Evolutionary conservation across 2,888 invertebrate species (phyloP), one percentile per base, ranked within the genome.

Genomic region (Drosophila yooni): DNA sequence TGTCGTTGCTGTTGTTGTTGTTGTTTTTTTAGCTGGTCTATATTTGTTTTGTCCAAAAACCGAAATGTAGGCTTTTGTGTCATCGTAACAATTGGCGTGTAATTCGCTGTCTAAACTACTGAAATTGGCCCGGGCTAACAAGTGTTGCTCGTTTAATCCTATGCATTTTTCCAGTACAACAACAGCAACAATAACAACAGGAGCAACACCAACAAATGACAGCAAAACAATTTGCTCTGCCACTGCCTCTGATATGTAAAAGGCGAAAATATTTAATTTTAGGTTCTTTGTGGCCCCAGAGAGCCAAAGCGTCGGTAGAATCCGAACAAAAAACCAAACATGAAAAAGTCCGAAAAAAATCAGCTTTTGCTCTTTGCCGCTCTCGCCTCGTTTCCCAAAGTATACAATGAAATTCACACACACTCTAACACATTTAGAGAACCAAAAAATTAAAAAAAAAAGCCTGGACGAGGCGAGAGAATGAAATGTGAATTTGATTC

Each of bases 181-280:
- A 61, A 54, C 38, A 63, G 43, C 27, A 54, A 18, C 50, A 56
- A 50, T 38, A 66, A 34, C 62, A 57, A 31, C 65, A 71, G 40
- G 38, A 15, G 67, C 68, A 68, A 59, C 25, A 58, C 48, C 52
- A 59, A 51, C 27, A 52, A 63, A 57, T 57, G 54, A 29, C 58
- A 73, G 58, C 74, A 53, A 75, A 84, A 74, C 81, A 73, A 81
- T 80, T 76, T 81, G 81, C 82, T 86, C 75, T 81, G 77, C 79
- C 81, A 86, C 72, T 79, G 82, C 56, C 83, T 85, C 69, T 74
- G 82, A 89, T 89, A 80, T 88, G 89, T 89, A 85, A 88, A 89
- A 83, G 85, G 88, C 89, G 85, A 88, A 88, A 88, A 88, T 89
- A 89, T 88, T 88, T 88, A 88, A 88, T 88, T 88, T 88, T 89